Evolutionary conservation across 2,797 vertebrate species (phyloP), one percentile per base, ranked within the genome.

Genomic region (Sebastes iracundus): DNA sequence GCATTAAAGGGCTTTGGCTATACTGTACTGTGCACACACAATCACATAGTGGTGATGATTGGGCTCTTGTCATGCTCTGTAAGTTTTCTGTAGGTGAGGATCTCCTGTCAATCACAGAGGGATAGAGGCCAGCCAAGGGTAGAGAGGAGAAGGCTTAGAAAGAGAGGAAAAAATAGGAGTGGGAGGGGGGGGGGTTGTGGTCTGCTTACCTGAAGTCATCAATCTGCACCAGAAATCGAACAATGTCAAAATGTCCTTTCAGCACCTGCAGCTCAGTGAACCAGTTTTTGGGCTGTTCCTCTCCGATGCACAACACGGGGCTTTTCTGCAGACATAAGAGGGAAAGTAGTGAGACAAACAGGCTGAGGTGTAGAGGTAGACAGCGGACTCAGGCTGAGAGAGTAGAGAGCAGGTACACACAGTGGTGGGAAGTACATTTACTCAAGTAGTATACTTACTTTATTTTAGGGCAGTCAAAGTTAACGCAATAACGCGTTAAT

Each of bases 191-290:
- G 18, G 23, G 56, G 72, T 49, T 59, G 84, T 77, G 87, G 90
- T 88, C 83, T 83, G 92, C 96, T 96, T 96, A 99, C 98, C 98
- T 98, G 96, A 83, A 96, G 87, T 97, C 96, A 96, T 99, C 98
- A 94, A 99, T 96, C 94, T 96, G 97, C 83, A 99, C 97, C 91
- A 99, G 96, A 96, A 98, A 99, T 85, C 98, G 96, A 86, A 99
- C 97, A 88, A 99, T 99, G 92, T 99, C 98, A 92, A 96, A 97
- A 95, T 99, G 98, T 88, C 96, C 97, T 96, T 97, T 98, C 92
- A 99, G 94, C 77, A 98, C 98, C 91, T 98, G 97, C 86, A 99
- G 96, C 79, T 99, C 98, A 23, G 98, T 99, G 90, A 98, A 99
- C 78, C 96, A 96, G 93, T 99, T 99, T 93, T 96, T 97, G 85